Percentiles rank a stretch among this genome's conserved stretches.
Conservation (phyloP, 2,113 vertebrate genomes). For the Mastomys coucha region DNA sequence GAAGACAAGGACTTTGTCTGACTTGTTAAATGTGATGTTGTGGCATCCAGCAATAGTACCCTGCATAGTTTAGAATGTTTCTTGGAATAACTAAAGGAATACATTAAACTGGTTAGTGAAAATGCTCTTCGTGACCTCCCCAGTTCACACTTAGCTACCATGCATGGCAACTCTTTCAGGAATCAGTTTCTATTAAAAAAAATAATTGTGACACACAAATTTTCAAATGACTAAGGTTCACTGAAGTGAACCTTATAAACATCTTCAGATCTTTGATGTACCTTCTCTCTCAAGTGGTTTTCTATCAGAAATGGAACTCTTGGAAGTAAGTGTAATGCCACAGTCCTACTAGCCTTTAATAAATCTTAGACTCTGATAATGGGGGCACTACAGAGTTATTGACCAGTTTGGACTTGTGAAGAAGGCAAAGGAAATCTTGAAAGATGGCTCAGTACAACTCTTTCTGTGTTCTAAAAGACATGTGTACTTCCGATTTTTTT, state of each 20-base stretch:
- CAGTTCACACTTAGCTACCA: background rate
- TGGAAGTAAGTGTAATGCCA: background rate
- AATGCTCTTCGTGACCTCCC: background rate
- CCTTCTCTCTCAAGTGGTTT: background rate
- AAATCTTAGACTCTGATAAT: background rate
- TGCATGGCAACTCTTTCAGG: background rate
- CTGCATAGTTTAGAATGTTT: background rate
- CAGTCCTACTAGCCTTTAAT: background rate
- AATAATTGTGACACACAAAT: background rate
- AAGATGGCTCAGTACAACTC: background rate
- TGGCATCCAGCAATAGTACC: background rate
- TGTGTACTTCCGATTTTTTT: background rate
- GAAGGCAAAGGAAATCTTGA: background rate
- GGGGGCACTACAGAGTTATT: background rate
- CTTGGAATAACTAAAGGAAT: background rate
- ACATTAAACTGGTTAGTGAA: background rate
- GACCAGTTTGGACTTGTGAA: background rate
- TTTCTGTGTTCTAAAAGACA: background rate
- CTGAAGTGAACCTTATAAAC: background rate
- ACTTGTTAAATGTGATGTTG: background rate
- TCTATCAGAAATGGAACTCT: background rate
- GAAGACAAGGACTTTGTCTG: background rate
- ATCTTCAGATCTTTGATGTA: background rate
- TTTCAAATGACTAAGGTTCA: background rate
- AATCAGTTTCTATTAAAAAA: background rate